Evolutionary conservation across 2,888 invertebrate genomes (phyloP), one percentile per base, ranked within the genome.

Genomic region (Aquatica leii): DNA sequence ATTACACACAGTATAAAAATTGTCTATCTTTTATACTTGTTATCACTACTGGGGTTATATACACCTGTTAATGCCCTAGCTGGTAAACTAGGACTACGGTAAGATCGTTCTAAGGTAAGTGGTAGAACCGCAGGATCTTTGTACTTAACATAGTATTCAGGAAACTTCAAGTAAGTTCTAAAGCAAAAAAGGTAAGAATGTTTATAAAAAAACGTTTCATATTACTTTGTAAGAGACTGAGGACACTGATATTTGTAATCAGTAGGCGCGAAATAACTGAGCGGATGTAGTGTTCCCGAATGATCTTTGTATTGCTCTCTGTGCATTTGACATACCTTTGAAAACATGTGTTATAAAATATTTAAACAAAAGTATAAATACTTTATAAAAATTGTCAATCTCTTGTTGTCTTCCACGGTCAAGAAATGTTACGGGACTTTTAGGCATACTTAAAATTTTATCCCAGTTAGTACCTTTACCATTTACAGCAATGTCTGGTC

Each of bases 291-390:
- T 1, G 83, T 81, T 55, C 85, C 86, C 1, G 85, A 80, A 64
- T 84, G 84, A 41, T 88, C 87, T 77, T 85, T 85, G 74, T 88
- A 88, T 74, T 86, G 87, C 72, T 87, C 86, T 62, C 89, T 82
- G 67, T 87, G 86, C 31, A 84, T 79, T 74, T 88, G 88, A 63
- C 84, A 83, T 20, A 84, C 83, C 87, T 88, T 74, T 18, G 72
- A 68, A 52, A 2, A 50, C 6, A 14, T 37, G 18, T 35, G 24
- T 41, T 2, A 46, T 9, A 12, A 17, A 20, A 20, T 41, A 41
- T 37, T 53, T 37, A 3, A 24, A 4, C 6, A 35, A 17, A 14
- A 8, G 1, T 40, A 40, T 3, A 40, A 8, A 8, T 43, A 83
- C 84, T 72, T 81, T 78, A 67, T 83, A 84, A 66, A 84, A 82